A percentile compares a stretch with the other conserved stretches of the same genome.
phyloP scores from a whole-genome alignment of 2,888 invertebrate genomes.

The Netelia virgata region DNA sequence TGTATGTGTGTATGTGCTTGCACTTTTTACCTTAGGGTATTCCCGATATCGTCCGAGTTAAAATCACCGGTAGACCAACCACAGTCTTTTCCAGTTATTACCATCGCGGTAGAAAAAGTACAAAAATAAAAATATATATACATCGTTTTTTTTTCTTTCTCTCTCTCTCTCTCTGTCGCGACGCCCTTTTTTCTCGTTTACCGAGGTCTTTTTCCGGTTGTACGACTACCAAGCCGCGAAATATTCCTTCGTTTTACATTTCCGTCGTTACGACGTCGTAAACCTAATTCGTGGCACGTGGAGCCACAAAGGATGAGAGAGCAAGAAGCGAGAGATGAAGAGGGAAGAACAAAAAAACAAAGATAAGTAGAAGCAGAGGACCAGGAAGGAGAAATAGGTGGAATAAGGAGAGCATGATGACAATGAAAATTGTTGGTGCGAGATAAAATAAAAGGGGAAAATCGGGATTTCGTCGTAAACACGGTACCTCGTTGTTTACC shows the following conservation, averaged over 20 bases:
- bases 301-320: neutral
- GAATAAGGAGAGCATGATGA: conserved; percentile 3
- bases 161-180: neutral
- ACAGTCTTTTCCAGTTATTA: conserved; percentile 36
- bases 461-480: neutral
- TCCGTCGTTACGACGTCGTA: conserved; percentile 56
- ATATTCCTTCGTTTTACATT: conserved; percentile 52
- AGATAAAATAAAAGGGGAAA: conserved; percentile 19
- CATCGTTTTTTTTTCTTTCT: neutral
- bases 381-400: neutral
- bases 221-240: conserved; percentile 6
- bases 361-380: neutral
- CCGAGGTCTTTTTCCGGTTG: neutral
- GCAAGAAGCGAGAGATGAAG: neutral
- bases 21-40: conserved; percentile 45
- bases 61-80: conserved; percentile 24
- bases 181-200: conserved; percentile 1
- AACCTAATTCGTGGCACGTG: conserved; percentile 63
- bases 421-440: conserved; percentile 1
- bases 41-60: conserved; percentile 27
- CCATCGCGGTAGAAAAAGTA: conserved; percentile 9
- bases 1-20: neutral
- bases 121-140: conserved; percentile 20
- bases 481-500: neutral
- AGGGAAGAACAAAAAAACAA: conserved; percentile 5